Evolutionary conservation across 2,888 invertebrate species (phyloP).

Genomic region (Buathra laborator): DNA sequence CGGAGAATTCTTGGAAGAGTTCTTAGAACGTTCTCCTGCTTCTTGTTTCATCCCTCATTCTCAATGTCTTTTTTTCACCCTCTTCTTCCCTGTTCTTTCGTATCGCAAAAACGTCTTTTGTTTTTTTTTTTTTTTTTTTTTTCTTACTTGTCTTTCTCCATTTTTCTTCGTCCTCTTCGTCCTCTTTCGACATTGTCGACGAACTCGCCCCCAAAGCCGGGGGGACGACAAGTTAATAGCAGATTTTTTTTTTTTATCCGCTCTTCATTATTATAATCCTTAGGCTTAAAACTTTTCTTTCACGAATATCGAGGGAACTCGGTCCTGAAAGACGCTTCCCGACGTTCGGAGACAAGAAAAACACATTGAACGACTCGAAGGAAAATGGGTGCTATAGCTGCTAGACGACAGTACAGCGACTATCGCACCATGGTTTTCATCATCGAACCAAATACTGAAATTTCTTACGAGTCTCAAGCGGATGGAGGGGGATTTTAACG

Average conservation of each 20-base stretch:
- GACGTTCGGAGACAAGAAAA: background rate
- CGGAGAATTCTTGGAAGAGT: constrained; percentile 2
- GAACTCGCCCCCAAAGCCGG: constrained; percentile 42
- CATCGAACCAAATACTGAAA: constrained; percentile 61
- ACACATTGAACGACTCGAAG: background rate
- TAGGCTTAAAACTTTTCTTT: constrained; percentile 75
- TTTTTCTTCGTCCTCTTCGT: constrained; percentile 26
- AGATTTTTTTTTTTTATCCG: constrained; percentile 74
- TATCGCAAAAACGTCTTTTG: constrained; percentile 34
- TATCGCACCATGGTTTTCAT: background rate
- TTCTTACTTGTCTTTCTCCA: constrained; percentile 53
- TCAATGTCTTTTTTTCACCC: constrained; percentile 33
- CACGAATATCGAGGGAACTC: constrained; percentile 26
- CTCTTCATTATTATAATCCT: constrained; percentile 74
- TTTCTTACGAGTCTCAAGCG: constrained; percentile 67
- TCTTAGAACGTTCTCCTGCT: constrained; percentile 35
- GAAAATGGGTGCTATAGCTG: background rate
- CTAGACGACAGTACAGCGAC: background rate
- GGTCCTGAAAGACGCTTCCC: constrained; percentile 28
- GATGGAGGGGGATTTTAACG: constrained; percentile 73
- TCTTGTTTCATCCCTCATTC: constrained; percentile 42
- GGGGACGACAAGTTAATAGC: constrained; percentile 71
- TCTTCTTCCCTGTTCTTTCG: constrained; percentile 45
- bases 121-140: constrained; percentile 25
- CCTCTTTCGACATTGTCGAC: constrained; percentile 46